Percentiles rank a stretch among this genome's conserved stretches.
Conservation (phyloP, 2,113 vertebrate species). For the Rattus rattus region DNA sequence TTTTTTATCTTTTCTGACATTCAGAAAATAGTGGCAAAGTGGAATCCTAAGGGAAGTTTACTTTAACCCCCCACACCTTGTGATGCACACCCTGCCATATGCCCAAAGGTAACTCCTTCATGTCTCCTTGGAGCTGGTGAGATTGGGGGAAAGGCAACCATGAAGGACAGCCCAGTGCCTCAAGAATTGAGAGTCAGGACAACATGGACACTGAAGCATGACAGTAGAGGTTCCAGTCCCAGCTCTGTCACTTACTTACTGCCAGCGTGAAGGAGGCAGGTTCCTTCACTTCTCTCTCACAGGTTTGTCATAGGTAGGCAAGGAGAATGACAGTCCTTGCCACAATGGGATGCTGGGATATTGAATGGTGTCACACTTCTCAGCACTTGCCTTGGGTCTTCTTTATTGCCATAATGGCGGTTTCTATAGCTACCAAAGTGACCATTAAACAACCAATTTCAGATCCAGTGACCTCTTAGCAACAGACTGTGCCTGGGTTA, state of each 20-base stretch:
- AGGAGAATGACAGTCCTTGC: background rate
- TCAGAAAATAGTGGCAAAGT: background rate
- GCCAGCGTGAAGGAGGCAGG: background rate
- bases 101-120: background rate
- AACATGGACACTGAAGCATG: background rate
- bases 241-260: background rate
- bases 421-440: slow-evolving; percentile 16
- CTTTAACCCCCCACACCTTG: background rate
- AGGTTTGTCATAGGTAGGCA: background rate
- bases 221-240: background rate
- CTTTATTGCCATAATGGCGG: background rate
- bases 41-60: background rate
- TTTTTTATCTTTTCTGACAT: background rate
- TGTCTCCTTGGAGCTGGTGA: background rate
- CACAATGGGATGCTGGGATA: background rate
- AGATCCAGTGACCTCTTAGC: background rate
- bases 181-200: background rate
- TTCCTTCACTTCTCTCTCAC: background rate
- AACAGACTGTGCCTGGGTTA: background rate
- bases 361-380: background rate
- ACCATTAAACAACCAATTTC: background rate
- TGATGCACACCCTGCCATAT: background rate
- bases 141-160: background rate
- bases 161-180: background rate
- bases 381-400: background rate